These are phyloP conservation scores for Clarias batrachus DNA, from an alignment of 2,113 vertebrate genomes.

Conservation along the genomic window DNA sequence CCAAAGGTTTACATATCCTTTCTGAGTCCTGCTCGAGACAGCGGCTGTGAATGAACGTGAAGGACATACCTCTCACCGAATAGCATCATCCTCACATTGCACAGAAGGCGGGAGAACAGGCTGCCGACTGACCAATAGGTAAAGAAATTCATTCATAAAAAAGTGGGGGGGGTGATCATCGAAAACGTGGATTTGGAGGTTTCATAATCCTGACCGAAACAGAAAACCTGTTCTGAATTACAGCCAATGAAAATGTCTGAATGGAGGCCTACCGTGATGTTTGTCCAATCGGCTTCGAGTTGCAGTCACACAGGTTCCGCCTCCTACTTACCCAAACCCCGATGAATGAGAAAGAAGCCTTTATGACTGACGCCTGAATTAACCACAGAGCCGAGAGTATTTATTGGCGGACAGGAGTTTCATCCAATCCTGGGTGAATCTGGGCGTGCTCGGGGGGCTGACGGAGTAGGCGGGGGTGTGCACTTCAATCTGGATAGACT, in stretches of 20 bases:
- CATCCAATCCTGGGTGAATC: slow-evolving; percentile 53
- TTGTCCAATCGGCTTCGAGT: slow-evolving; percentile 30
- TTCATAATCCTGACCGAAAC: slow-evolving; percentile 75
- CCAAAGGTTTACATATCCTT: neutral
- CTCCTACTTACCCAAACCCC: slow-evolving; percentile 60
- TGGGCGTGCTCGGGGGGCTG: slow-evolving; percentile 53
- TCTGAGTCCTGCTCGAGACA: slow-evolving; percentile 61
- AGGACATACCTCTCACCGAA: slow-evolving; percentile 56
- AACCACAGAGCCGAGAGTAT: slow-evolving; percentile 49
- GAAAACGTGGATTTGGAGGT: slow-evolving; percentile 69
- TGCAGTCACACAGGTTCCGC: slow-evolving; percentile 54
- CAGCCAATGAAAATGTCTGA: slow-evolving; percentile 62
- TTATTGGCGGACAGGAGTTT: slow-evolving; percentile 37
- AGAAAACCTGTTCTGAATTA: slow-evolving; percentile 65
- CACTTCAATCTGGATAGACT: slow-evolving; percentile 74
- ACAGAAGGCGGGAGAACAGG: slow-evolving; percentile 58
- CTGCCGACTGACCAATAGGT: slow-evolving; percentile 62
- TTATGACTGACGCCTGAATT: slow-evolving; percentile 55
- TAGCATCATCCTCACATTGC: slow-evolving; percentile 28
- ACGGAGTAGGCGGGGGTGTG: slow-evolving; percentile 63
- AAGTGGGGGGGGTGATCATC: slow-evolving; percentile 63
- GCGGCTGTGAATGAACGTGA: slow-evolving; percentile 56
- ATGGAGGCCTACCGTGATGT: slow-evolving; percentile 4
- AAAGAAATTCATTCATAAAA: slow-evolving; percentile 76
- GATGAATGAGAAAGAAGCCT: slow-evolving; percentile 64